Percentiles rank a stretch among this genome's conserved stretches.
Evolutionary conservation across 2,888 invertebrate species (phyloP).

Genomic region (Oligia strigilis): DNA sequence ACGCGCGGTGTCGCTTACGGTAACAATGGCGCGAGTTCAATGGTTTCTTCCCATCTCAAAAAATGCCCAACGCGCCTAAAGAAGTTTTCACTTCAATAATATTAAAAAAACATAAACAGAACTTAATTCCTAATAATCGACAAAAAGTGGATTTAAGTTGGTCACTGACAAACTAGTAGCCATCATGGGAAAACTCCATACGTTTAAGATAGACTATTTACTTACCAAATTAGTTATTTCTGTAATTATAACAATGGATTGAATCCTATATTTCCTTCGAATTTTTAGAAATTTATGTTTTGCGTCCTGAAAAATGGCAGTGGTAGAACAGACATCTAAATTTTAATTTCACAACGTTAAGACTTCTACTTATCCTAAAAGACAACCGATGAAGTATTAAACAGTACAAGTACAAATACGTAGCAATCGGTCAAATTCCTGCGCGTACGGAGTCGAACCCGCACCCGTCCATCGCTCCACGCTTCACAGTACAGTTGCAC

Average conservation of each 20-base stretch:
- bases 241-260: background rate
- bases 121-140: background rate
- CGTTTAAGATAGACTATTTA: background rate
- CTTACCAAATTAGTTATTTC: background rate
- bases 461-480: constrained; percentile 61
- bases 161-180: background rate
- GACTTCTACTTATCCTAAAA: constrained; percentile 4
- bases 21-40: too few species aligned
- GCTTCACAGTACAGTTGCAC: constrained; percentile 71
- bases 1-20: too few species aligned
- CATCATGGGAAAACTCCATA: background rate
- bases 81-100: background rate
- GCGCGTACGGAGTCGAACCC: constrained; percentile 56
- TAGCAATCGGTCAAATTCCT: constrained; percentile 63
- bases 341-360: background rate
- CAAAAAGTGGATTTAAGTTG: background rate
- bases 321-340: background rate
- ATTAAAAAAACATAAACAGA: background rate
- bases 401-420: constrained; percentile 59
- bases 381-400: constrained; percentile 40
- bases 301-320: background rate
- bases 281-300: too few species aligned
- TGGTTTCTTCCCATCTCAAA: too few species aligned
- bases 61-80: too few species aligned
- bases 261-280: background rate